Evolutionary conservation across 2,797 vertebrate species (phyloP).

Genomic region (Gymnopithys bicolor): DNA sequence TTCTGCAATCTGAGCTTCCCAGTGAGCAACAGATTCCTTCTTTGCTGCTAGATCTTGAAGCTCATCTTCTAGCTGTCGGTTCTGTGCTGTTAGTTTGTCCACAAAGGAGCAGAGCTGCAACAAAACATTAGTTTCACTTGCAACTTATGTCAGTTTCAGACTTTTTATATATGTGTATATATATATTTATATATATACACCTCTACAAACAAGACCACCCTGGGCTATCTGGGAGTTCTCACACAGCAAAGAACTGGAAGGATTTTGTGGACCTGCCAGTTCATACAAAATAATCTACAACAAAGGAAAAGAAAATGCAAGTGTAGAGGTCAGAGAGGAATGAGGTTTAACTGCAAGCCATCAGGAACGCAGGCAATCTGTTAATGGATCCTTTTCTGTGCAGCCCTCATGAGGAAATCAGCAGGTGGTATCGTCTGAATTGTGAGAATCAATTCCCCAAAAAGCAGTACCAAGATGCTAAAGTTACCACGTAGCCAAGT

Average conservation of each 20-base stretch:
- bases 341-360: neutral
- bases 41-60: slow-evolving; percentile 90
- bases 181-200: neutral
- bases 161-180: neutral
- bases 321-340: neutral
- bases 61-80: slow-evolving; percentile 93
- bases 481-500: neutral
- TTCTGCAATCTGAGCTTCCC: slow-evolving; percentile 98
- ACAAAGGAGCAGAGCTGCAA: slow-evolving; percentile 90
- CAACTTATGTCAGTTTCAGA: neutral
- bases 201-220: neutral
- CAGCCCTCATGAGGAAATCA: neutral
- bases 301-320: neutral
- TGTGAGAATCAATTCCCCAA: neutral
- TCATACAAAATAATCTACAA: neutral
- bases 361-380: neutral
- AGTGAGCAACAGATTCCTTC: slow-evolving; percentile 95
- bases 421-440: neutral
- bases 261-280: neutral
- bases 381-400: neutral
- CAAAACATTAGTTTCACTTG: neutral
- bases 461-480: neutral
- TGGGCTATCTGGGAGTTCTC: neutral
- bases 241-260: neutral
- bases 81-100: slow-evolving; percentile 91